Percentiles rank a stretch among this genome's conserved stretches.
phyloP scores from a whole-genome alignment of 2,888 invertebrate genomes.

The Drosophila buzzatii region DNA sequence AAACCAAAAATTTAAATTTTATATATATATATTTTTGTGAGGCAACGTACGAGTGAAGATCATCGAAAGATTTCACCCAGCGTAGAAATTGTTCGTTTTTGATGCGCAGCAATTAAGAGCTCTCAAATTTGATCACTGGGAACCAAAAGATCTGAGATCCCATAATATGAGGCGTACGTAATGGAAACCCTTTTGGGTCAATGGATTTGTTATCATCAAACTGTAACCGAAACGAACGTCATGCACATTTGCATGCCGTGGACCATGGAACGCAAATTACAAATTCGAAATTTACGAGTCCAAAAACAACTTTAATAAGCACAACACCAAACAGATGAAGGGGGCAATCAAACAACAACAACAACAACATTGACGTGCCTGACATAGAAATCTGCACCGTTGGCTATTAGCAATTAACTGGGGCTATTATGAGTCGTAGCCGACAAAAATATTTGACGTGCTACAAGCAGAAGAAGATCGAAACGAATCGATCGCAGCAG shows the following conservation, averaged over 20 bases:
- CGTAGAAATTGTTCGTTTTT: constrained; percentile 42
- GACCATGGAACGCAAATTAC: constrained; percentile 72
- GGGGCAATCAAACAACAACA: background rate
- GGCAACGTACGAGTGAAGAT: constrained; percentile 22
- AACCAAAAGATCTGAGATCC: constrained; percentile 42
- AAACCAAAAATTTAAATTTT: constrained; percentile 48
- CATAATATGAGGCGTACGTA: constrained; percentile 69
- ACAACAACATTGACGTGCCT: constrained; percentile 66
- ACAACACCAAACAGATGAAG: constrained; percentile 14
- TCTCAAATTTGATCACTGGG: constrained; percentile 50
- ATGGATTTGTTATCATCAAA: constrained; percentile 76
- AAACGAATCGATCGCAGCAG: constrained; percentile 73
- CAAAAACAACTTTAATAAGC: constrained; percentile 65
- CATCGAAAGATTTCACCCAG: constrained; percentile 46
- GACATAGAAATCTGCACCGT: constrained; percentile 81
- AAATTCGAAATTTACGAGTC: constrained; percentile 59
- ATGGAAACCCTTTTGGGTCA: constrained; percentile 76
- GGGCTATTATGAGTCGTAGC: constrained; percentile 74
- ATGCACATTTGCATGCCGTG: constrained; percentile 76
- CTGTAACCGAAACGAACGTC: constrained; percentile 79
- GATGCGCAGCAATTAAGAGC: constrained; percentile 56
- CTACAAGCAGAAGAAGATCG: constrained; percentile 81
- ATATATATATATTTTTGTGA: background rate
- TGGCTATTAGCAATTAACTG: constrained; percentile 81
- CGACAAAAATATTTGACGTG: constrained; percentile 73